Base-by-base conservation (phyloP, 2,888 invertebrate genomes). In the Agonopterix alstromeriana region DNA sequence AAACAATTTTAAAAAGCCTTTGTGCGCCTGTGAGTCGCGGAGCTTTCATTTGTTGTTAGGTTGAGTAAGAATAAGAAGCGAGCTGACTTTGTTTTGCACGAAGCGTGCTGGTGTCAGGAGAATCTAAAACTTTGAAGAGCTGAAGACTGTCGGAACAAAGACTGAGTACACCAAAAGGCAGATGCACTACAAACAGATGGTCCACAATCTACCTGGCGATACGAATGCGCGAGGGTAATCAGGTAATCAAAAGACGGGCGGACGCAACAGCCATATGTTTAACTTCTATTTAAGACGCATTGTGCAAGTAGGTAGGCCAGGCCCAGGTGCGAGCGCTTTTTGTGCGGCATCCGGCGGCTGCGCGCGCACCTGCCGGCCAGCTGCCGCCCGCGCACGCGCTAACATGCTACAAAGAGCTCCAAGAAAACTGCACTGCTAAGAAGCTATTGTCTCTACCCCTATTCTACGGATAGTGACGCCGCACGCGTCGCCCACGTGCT, bases 271-370 rank as follows among this genome's bases (percentile, higher is more conserved):
- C 72, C 83, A 83, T 77, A 73, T 83, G 82, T 75, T 71, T 58
- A 53, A 60, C 65, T 66, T 66, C 61, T 71, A 74, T 77, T 66
- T 69, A 63, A 62, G 59, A 14, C 38, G 73, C 75, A 79, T 83
- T 86, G 86, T 83, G 80, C 85, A 83, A 82, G 84, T 70, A 73
- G 75, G 76, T 63, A 62, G 63, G 60, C 8, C 8, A 70, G 72
- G 87, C 87, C 86, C 87, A 87, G 86, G 88, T 79, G 78, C 70
- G 69, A 65, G 67, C 73, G 73, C 42, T 87, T 86, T 87, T 85
- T 86, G 84, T 85, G 77, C 71, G 77, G 78, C 84, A 78, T 81
- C 83, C 86, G 70, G 67, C 86, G 87, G 89, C 82, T 42, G 77
- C 67, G 76, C 74, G 75, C 88, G 83, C 78, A 82, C 81, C 82